Conservation (phyloP, 2,888 invertebrate species). For the Drosophila tanythrix region DNA sequence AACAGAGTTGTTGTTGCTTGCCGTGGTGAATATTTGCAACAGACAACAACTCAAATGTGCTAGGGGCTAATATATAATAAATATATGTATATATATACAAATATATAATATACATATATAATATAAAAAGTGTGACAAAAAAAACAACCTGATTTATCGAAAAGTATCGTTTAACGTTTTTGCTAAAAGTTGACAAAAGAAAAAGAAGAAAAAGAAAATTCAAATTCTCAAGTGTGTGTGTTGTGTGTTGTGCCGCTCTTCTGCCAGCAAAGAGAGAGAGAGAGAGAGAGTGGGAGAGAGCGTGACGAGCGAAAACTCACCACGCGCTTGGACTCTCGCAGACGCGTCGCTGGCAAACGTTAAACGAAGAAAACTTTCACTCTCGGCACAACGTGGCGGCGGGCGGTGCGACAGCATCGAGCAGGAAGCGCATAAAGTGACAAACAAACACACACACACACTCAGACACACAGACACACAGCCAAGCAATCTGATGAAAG, state of each 20-base stretch:
- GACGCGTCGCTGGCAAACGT: slow-evolving; percentile 35
- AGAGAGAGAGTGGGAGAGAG: slow-evolving; percentile 25
- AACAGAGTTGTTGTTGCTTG: slow-evolving; percentile 47
- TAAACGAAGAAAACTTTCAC: slow-evolving; percentile 66
- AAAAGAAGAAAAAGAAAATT: slow-evolving; percentile 20
- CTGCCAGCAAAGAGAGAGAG: slow-evolving; percentile 15
- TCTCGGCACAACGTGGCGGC: slow-evolving; percentile 78
- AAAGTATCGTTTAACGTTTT: slow-evolving; percentile 9
- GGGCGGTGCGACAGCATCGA: slow-evolving; percentile 63
- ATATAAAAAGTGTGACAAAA: slow-evolving; percentile 24
- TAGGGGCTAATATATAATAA: slow-evolving; percentile 4
- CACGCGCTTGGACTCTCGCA: slow-evolving; percentile 47
- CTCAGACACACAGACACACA: slow-evolving; percentile 13
- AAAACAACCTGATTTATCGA: slow-evolving; percentile 14
- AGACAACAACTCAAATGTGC: slow-evolving; percentile 38
- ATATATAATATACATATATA: not conserved
- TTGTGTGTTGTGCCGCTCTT: slow-evolving; percentile 19
- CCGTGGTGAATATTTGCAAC: slow-evolving; percentile 45
- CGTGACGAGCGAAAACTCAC: slow-evolving; percentile 49
- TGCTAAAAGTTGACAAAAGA: slow-evolving; percentile 10
- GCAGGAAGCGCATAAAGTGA: slow-evolving; percentile 77
- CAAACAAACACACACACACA: slow-evolving; percentile 60
- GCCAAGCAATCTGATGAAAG: slow-evolving; percentile 36
- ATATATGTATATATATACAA: slow-evolving; percentile 1
- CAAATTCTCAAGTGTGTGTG: slow-evolving; percentile 25